Conservation (phyloP, 2,888 invertebrate genomes). For the Limulus polyphemus region DNA sequence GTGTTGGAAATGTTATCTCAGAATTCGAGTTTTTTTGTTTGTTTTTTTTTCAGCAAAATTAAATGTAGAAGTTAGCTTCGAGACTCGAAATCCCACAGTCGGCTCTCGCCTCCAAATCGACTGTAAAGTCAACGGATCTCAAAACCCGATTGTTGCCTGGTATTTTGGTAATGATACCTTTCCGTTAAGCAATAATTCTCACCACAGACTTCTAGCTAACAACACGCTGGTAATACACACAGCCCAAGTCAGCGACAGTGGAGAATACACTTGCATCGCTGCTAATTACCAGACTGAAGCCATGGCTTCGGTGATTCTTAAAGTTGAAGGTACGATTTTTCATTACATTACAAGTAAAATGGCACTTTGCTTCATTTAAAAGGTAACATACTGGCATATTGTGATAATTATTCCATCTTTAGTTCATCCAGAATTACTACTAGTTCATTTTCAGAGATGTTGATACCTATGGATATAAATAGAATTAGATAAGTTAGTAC, state of each 20-base stretch:
- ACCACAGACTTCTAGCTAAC: constrained; percentile 36
- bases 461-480: too few species aligned
- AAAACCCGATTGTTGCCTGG: constrained; percentile 27
- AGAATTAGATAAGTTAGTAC: too few species aligned
- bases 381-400: too few species aligned
- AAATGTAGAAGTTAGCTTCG: constrained; percentile 29
- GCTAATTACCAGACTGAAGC: constrained; percentile 54
- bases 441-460: too few species aligned
- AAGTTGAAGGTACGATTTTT: constrained; percentile 54
- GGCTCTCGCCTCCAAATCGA: constrained; percentile 32
- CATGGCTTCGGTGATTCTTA: constrained; percentile 51
- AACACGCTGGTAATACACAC: constrained; percentile 55
- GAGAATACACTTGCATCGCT: constrained; percentile 70
- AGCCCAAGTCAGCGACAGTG: constrained; percentile 57
- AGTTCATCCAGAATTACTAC: too few species aligned
- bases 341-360: not conserved
- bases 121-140: constrained; percentile 32
- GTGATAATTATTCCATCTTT: too few species aligned
- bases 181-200: constrained; percentile 13
- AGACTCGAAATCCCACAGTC: constrained; percentile 29
- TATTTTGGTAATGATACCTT: constrained; percentile 7
- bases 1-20: too few species aligned
- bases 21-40: too few species aligned
- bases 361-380: too few species aligned
- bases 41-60: constrained; percentile 5